Percentiles rank a stretch among this genome's conserved stretches.
phyloP scores from a whole-genome alignment of 2,888 invertebrate genomes.

The Rhagonycha fulva region DNA sequence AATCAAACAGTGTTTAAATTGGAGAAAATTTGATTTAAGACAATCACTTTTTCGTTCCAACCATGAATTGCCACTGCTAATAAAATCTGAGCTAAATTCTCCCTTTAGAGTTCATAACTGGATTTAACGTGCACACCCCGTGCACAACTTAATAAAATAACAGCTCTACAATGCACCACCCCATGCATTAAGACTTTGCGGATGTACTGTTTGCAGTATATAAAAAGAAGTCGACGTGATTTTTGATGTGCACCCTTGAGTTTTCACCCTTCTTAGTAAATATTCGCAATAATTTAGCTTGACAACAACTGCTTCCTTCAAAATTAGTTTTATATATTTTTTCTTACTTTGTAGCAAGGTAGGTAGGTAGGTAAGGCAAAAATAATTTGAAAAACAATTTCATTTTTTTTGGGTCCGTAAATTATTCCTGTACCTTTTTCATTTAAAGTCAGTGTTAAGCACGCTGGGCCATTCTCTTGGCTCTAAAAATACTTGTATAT shows the following conservation, averaged over 20 bases:
- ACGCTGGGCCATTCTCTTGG: conserved; percentile 17
- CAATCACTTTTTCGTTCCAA: conserved; percentile 18
- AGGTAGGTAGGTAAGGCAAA: background rate
- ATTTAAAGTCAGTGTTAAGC: conserved; percentile 3
- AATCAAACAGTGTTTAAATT: conserved; percentile 1
- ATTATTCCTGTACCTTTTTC: conserved; percentile 8
- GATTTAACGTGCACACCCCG: conserved; percentile 19
- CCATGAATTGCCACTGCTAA: conserved; percentile 4
- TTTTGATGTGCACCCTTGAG: conserved; percentile 9
- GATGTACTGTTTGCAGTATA: conserved; percentile 11
- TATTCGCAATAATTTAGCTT: background rate
- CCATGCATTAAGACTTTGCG: conserved; percentile 19
- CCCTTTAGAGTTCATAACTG: conserved; percentile 20
- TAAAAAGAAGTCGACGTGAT: conserved; percentile 24
- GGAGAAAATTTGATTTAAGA: conserved; percentile 9
- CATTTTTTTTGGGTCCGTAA: background rate
- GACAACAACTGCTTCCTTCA: background rate
- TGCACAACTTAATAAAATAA: conserved; percentile 26
- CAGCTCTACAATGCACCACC: conserved; percentile 22
- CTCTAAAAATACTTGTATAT: conserved; percentile 20
- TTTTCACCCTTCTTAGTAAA: conserved; percentile 14
- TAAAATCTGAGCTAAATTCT: conserved; percentile 20
- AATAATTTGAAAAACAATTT: background rate
- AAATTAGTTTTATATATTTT: background rate
- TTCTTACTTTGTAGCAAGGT: background rate